A percentile compares a stretch with the other conserved stretches of the same genome.
Conservation (phyloP, 2,888 invertebrate species). For the Oegoconia quadripuncta region DNA sequence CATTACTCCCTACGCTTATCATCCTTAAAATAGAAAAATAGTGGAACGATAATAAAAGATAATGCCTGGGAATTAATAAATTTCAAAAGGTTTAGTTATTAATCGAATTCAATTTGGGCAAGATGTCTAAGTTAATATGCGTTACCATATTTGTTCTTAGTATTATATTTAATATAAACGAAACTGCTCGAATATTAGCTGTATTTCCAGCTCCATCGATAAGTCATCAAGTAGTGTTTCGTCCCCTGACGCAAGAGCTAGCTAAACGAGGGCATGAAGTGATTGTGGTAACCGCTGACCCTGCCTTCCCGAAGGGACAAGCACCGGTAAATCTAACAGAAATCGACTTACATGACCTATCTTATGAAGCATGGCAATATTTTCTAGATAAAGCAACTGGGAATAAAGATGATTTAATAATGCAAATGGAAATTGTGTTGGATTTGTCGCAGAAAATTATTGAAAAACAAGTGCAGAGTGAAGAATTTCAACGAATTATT, state of each 20-base stretch:
- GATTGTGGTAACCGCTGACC: constrained; percentile 55
- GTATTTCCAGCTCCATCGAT: constrained; percentile 54
- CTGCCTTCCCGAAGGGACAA: constrained; percentile 38
- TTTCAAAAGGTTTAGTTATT: neutral
- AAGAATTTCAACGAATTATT: constrained; percentile 29
- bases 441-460: constrained; percentile 14
- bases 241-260: constrained; percentile 53
- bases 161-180: constrained; percentile 3
- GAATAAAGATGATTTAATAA: constrained; percentile 13
- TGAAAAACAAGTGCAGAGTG: constrained; percentile 22
- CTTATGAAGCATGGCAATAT: constrained; percentile 30
- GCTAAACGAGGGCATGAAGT: constrained; percentile 62
- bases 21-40: too few relatives aligned
- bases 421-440: constrained; percentile 15
- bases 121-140: neutral
- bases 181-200: constrained; percentile 32
- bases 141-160: neutral
- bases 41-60: too few relatives aligned
- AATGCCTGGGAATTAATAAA: neutral
- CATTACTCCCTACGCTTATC: too few relatives aligned
- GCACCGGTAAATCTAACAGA: constrained; percentile 53
- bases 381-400: constrained; percentile 15
- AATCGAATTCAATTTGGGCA: neutral
- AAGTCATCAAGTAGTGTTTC: constrained; percentile 65
- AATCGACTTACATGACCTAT: constrained; percentile 48